Percentiles rank a stretch among this genome's conserved stretches.
These are phyloP conservation scores for Ambastaia sidthimunki DNA, from an alignment of 2,797 vertebrate species.

Conservation along the genomic window DNA sequence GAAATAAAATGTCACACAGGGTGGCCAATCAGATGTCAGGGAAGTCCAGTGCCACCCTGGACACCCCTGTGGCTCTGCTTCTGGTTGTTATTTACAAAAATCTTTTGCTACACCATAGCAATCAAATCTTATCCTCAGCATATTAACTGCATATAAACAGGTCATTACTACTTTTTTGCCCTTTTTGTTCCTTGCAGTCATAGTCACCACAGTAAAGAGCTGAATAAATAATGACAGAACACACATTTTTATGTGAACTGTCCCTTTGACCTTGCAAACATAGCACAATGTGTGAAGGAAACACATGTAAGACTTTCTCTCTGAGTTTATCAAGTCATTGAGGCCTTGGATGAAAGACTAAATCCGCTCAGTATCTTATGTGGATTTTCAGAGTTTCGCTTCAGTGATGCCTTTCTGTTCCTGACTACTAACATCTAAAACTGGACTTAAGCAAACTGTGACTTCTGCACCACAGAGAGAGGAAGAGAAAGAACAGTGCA, in stretches of 20 bases:
- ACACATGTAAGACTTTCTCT: neutral
- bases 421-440: neutral
- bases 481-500: neutral
- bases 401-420: slow-evolving; percentile 16
- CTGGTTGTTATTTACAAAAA: neutral
- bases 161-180: too few species aligned
- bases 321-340: slow-evolving; percentile 14
- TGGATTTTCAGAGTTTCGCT: slow-evolving; percentile 4
- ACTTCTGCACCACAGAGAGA: neutral
- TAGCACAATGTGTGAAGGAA: neutral
- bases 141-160: neutral
- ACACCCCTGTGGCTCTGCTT: too few species aligned
- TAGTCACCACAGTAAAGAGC: too few species aligned
- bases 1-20: too few species aligned
- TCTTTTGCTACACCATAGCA: neutral
- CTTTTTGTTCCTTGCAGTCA: too few species aligned
- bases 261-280: neutral
- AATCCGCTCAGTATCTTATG: slow-evolving; percentile 32
- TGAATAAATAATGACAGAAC: too few species aligned
- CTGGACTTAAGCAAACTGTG: neutral
- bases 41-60: too few species aligned
- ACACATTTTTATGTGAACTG: neutral
- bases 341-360: slow-evolving; percentile 19
- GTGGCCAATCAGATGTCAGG: too few species aligned
- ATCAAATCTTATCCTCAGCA: neutral